A percentile compares a stretch with the other conserved stretches of the same genome.
Evolutionary conservation across 2,888 invertebrate species (phyloP).

Genomic region (Clunio marinus): DNA sequence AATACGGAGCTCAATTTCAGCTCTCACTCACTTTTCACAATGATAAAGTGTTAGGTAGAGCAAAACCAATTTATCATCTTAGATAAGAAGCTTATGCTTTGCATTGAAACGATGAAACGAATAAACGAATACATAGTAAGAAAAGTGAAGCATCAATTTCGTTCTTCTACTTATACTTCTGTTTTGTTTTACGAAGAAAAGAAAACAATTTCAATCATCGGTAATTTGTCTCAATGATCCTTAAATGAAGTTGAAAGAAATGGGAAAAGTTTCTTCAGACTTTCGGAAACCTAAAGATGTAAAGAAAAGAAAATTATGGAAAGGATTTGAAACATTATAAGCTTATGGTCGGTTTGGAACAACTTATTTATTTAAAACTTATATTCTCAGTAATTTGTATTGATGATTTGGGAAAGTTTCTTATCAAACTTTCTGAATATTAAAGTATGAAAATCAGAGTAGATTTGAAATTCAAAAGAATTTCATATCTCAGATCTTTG

Average conservation of each 20-base stretch:
- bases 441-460: too few species aligned
- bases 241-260: background rate
- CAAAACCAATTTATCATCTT: conserved; percentile 15
- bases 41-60: conserved; percentile 16
- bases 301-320: too few species aligned
- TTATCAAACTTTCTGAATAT: too few species aligned
- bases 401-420: too few species aligned
- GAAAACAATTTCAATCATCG: background rate
- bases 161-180: background rate
- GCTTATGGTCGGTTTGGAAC: too few species aligned
- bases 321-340: too few species aligned
- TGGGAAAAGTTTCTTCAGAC: background rate
- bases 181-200: background rate
- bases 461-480: too few species aligned
- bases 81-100: conserved; percentile 27
- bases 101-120: conserved; percentile 1
- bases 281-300: too few species aligned
- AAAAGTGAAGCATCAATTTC: conserved; percentile 20
- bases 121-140: background rate
- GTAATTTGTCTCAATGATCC: conserved; percentile 21
- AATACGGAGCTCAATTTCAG: conserved; percentile 21
- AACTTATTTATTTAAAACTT: too few species aligned
- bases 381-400: too few species aligned
- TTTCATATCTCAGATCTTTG: too few species aligned
- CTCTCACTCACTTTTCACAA: conserved; percentile 7